Conservation (phyloP, 2,113 vertebrate genomes). For the Anguilla rostrata region DNA sequence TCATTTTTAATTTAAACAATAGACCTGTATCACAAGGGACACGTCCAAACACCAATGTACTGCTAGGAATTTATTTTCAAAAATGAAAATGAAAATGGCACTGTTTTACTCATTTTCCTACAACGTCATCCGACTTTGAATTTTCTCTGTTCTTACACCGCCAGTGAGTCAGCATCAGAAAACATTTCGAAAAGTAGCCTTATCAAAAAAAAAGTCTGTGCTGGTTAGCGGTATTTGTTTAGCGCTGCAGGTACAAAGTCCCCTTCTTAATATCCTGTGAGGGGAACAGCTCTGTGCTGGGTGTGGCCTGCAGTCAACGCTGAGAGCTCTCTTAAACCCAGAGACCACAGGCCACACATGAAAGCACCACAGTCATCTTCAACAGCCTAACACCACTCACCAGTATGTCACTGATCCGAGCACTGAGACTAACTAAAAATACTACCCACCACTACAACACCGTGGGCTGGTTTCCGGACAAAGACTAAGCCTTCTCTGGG, state of each 20-base stretch:
- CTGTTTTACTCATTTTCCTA: background rate
- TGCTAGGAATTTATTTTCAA: no score
- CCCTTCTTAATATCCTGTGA: constrained; percentile 36
- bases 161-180: background rate
- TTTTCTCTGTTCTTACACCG: background rate
- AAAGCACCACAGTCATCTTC: background rate
- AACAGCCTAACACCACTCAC: background rate
- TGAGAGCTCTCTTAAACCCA: background rate
- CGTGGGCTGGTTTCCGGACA: no score
- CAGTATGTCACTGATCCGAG: background rate
- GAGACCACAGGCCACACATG: background rate
- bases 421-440: background rate
- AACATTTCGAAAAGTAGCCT: constrained; percentile 3
- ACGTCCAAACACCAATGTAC: no score
- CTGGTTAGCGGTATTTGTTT: constrained; percentile 50
- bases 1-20: no score
- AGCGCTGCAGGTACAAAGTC: constrained; percentile 60
- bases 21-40: no score
- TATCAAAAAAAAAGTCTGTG: constrained; percentile 47
- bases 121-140: background rate
- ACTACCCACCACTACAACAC: background rate
- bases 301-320: constrained; percentile 27
- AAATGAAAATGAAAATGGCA: no score
- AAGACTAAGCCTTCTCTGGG: no score
- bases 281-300: constrained; percentile 22